A percentile compares a stretch with the other conserved stretches of the same genome.
These are phyloP conservation scores for Allophyes oxyacanthae DNA, from an alignment of 2,888 invertebrate species.

Conservation along the genomic window DNA sequence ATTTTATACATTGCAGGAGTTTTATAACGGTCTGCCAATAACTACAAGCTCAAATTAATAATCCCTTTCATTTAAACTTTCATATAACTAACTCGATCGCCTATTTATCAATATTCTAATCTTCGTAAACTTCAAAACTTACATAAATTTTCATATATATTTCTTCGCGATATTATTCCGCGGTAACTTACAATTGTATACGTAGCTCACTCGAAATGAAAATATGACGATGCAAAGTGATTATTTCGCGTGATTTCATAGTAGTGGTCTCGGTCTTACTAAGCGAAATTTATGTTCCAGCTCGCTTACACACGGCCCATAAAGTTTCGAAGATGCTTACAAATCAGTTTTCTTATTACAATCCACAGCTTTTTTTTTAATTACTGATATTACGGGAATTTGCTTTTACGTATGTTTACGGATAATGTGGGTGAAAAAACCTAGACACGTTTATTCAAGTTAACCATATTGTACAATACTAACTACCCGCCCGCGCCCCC, in stretches of 20 bases:
- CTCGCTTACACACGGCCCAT: constrained; percentile 46
- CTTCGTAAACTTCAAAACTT: constrained; percentile 21
- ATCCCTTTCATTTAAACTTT: constrained; percentile 29
- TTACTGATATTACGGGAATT: constrained; percentile 40
- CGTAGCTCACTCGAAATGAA: constrained; percentile 7
- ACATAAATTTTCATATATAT: constrained; percentile 12
- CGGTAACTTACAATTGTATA: background rate
- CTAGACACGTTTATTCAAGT: background rate
- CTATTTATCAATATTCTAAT: constrained; percentile 30
- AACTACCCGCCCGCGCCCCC: no score
- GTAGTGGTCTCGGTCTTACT: constrained; percentile 46
- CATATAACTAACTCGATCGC: constrained; percentile 8
- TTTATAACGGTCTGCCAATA: constrained; percentile 18
- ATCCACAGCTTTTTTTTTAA: constrained; percentile 42
- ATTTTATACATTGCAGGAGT: constrained; percentile 4
- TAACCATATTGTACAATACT: no score
- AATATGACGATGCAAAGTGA: constrained; percentile 17
- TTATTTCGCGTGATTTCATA: constrained; percentile 40
- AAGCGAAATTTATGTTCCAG: constrained; percentile 58
- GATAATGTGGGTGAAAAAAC: constrained; percentile 11
- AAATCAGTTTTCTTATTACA: constrained; percentile 56
- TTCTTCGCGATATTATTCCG: constrained; percentile 3
- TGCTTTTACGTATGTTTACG: constrained; percentile 26
- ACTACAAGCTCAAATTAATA: background rate
- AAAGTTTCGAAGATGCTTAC: constrained; percentile 55